Evolutionary conservation across 2,113 vertebrate genomes (phyloP), one percentile per base, ranked within the genome.

Genomic region (Anhinga anhinga): DNA sequence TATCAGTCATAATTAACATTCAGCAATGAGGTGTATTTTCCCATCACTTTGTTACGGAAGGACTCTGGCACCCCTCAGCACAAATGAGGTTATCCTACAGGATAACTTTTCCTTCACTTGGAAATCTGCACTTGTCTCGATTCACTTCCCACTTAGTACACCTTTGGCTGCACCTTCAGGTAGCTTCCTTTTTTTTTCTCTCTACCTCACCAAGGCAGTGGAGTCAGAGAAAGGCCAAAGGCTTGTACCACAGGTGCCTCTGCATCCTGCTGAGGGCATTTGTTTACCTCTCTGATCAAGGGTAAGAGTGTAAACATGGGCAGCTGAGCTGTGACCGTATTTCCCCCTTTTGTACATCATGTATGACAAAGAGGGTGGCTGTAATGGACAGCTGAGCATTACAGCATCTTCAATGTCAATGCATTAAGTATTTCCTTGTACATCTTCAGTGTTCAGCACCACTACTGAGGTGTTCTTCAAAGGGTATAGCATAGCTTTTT

Each of bases 51-150:
- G 14, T 55, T n/a, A 30, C 1, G 0, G 55, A 70, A 84, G 32
- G 16, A 40, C 14, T 71, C 40, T 56, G 55, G 5, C 61, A 40
- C 49, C 15, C 7, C 20, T 70, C 0, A 0, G 18, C 40, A 52
- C 8, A 40, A 82, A 25, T 44, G 30, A 20, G 25, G 73, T 83
- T 56, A 36, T 84, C 12, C 40, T 52, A 32, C 6, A 49, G 29
- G n/a, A n/a, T 52, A 36, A 58, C 18, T 71, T 87, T 73, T 82
- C 14, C 12, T 66, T 76, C 27, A 30, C 65, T 71, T 74, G 40
- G 29, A 82, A 80, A 74, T 47, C 11, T 2, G 1, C 42, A 47
- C 6, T 74, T 61, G 3, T 84, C 66, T 36, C 1, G 0, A 19
- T 7, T 1, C 29, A 13, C 14, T 40, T 77, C 13, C 65, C 59